Base-by-base conservation (phyloP, 1,140 invertebrate species). In the Drosophila kikkawai region DNA sequence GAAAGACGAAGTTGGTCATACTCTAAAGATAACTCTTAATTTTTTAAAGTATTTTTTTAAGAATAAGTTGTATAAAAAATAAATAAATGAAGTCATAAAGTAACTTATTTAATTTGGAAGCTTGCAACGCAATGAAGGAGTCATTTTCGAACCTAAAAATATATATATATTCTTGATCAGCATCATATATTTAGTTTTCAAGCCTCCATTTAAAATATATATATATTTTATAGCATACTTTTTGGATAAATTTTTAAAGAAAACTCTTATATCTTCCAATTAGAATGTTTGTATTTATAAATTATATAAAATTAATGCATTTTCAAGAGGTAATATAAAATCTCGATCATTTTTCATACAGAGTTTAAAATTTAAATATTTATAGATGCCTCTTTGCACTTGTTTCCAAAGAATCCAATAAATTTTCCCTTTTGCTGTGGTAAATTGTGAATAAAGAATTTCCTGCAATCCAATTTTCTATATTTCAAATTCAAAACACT, bases 1-100 rank as follows among this genome's bases (percentile, higher is more conserved):
- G 19, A 39, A 39, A 36, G 4, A 12, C 47, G 83, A 83, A 80
- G 26, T 5, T 8, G 4, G 6, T 19, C 17, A 58, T 79, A 65
- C 82, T 36, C 79, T 84, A 47, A 0, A 29, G 2, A 57, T 37
- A 26, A 42, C 4, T 17, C n/a, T 44, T 44, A 3, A 4, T 36
- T 51, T 44, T 22, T 17, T 13, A 13, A 13, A 0, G 26, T 26
- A 1, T 32, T 32, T 41, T 8, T 26, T 15, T 7, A 8, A 11
- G n/a, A 36, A 11, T 29, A 11, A 4, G 9, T 32, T 17, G 0
- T 6, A 12, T n/a, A 17, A 9, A n/a, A 50, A 29, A 0, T n/a
- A 0, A 51, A 32, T 51, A 0, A 48, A 45, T 22, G 2, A 5
- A 45, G 6, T 5, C 5, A 29, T 29, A 19, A 19, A 19, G 5